phyloP scores from a whole-genome alignment of 2,888 invertebrate species.

The Leptogaster cylindrica region DNA sequence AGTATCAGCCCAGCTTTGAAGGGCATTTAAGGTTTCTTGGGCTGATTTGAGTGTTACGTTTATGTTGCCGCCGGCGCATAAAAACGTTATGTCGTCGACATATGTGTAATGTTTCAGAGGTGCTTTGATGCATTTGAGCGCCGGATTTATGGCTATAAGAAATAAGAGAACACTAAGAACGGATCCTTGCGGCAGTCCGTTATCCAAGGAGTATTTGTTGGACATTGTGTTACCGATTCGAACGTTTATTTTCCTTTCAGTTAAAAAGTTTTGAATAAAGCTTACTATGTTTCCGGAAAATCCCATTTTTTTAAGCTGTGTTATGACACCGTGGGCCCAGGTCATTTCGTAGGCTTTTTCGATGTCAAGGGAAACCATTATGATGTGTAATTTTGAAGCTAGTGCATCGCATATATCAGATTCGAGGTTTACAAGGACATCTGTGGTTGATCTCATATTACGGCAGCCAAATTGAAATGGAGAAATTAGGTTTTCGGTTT shows the following conservation, averaged over 20 bases:
- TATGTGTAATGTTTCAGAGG: not conserved
- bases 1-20: not conserved
- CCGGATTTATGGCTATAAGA: not conserved
- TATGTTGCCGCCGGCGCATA: not conserved
- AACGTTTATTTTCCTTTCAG: not conserved
- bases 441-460: slow-evolving; percentile 22
- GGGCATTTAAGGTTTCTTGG: not conserved
- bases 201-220: not conserved
- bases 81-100: not conserved
- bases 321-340: not conserved
- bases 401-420: slow-evolving; percentile 7
- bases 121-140: not conserved
- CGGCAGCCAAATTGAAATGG: slow-evolving; percentile 32
- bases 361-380: slow-evolving; percentile 35
- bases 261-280: not conserved
- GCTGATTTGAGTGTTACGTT: not conserved
- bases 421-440: slow-evolving; percentile 2
- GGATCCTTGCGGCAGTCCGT: slow-evolving; percentile 6
- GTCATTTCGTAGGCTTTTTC: slow-evolving; percentile 38
- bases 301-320: not conserved
- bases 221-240: not conserved
- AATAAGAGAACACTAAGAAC: not conserved
- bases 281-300: slow-evolving; percentile 1
- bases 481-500: slow-evolving; percentile 43
- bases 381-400: slow-evolving; percentile 27